A percentile compares a stretch with the other conserved stretches of the same genome.
phyloP scores from a whole-genome alignment of 2,113 vertebrate species.

The Mastomys natalensis region DNA sequence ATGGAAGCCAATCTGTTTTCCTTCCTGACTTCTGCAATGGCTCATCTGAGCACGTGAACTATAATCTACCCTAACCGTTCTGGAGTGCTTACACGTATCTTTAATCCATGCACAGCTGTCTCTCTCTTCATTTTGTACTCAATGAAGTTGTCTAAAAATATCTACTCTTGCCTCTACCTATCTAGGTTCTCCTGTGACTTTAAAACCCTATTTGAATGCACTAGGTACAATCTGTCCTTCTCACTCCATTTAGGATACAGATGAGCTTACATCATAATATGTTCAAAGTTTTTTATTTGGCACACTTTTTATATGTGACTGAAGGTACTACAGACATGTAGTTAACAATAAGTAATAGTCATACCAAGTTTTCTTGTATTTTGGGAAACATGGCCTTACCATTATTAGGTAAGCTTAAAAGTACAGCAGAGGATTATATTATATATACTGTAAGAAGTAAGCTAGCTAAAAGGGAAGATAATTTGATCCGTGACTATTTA shows the following conservation, averaged over 20 bases:
- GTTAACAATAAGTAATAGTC: constrained; percentile 38
- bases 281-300: constrained; percentile 15
- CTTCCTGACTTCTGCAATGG: neutral
- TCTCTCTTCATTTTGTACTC: neutral
- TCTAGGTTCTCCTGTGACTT: constrained; percentile 5
- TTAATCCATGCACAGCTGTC: neutral
- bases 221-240: constrained; percentile 28
- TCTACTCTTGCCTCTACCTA: neutral
- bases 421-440: neutral
- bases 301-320: neutral
- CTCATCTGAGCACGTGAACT: neutral
- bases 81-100: neutral
- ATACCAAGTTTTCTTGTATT: constrained; percentile 9
- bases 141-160: constrained; percentile 14
- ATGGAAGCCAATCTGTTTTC: neutral
- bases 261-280: constrained; percentile 27
- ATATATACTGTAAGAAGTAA: neutral
- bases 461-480: neutral
- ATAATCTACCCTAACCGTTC: neutral
- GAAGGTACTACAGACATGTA: neutral
- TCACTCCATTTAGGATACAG: neutral
- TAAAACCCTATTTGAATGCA: constrained; percentile 18
- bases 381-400: constrained; percentile 29
- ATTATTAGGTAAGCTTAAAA: constrained; percentile 55
- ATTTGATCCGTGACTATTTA: neutral